Evolutionary conservation across 2,888 invertebrate species (phyloP).

Genomic region (Ischnura elegans): DNA sequence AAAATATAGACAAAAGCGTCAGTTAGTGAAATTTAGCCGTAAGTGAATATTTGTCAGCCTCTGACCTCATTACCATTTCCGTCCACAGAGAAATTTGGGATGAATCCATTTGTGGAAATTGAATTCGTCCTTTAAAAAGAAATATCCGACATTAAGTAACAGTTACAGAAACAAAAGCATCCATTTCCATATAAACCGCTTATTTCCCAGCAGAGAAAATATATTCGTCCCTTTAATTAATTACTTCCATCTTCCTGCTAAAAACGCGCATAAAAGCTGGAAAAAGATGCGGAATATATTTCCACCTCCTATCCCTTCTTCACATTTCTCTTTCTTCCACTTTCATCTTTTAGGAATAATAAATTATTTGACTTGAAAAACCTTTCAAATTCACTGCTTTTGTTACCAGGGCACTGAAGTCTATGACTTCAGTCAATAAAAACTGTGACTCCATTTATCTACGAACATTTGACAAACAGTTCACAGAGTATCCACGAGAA

Average conservation of each 20-base stretch:
- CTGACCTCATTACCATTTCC: neutral
- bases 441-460: no score
- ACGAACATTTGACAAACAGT: no score
- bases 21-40: neutral
- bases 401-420: no score
- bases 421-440: no score
- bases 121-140: neutral
- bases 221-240: conserved; percentile 6
- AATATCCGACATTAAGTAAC: neutral
- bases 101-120: neutral
- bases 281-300: neutral
- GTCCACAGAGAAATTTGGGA: neutral
- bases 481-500: no score
- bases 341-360: neutral
- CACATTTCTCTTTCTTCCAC: neutral
- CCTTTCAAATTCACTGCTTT: neutral
- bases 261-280: neutral
- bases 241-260: conserved; percentile 21
- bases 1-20: neutral
- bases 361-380: neutral
- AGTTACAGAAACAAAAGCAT: neutral
- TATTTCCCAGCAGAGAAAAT: conserved; percentile 31
- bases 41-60: neutral
- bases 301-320: neutral
- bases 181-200: neutral